Evolutionary conservation across 2,888 invertebrate species (phyloP).

Genomic region (Cotesia congregata): DNA sequence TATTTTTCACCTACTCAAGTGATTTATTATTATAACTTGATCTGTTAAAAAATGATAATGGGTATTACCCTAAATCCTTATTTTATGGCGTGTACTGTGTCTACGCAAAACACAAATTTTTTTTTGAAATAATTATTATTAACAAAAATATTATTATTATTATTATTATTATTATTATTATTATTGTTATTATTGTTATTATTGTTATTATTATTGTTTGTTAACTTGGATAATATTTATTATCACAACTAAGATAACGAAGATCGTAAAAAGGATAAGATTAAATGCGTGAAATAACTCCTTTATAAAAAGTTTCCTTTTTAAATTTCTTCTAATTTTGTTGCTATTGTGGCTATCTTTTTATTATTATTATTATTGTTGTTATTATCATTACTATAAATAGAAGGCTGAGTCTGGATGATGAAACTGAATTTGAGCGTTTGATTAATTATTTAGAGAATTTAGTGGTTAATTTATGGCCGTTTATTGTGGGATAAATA

Average conservation of each 20-base stretch:
- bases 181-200: too few species aligned
- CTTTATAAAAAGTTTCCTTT: neutral
- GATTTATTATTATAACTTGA: neutral
- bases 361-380: neutral
- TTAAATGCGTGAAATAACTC: neutral
- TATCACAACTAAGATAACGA: conserved; percentile 1
- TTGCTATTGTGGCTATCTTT: neutral
- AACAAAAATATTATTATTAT: neutral
- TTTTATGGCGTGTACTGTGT: neutral
- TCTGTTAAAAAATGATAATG: neutral
- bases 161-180: neutral
- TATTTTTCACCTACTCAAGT: neutral
- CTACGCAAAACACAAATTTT: neutral
- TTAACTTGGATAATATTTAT: conserved; percentile 10
- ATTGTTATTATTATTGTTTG: neutral
- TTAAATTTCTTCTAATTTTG: neutral
- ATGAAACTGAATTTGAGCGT: neutral
- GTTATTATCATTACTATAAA: neutral
- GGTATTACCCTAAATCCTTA: conserved; percentile 1
- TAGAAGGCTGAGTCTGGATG: neutral
- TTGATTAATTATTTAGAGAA: neutral
- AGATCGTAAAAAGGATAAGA: conserved; percentile 14
- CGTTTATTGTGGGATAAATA: neutral
- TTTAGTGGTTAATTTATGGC: conserved; percentile 5
- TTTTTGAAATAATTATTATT: neutral